Evolutionary conservation across 2,113 vertebrate genomes (phyloP), one percentile per base, ranked within the genome.

Genomic region (Malaclemys terrapin): DNA sequence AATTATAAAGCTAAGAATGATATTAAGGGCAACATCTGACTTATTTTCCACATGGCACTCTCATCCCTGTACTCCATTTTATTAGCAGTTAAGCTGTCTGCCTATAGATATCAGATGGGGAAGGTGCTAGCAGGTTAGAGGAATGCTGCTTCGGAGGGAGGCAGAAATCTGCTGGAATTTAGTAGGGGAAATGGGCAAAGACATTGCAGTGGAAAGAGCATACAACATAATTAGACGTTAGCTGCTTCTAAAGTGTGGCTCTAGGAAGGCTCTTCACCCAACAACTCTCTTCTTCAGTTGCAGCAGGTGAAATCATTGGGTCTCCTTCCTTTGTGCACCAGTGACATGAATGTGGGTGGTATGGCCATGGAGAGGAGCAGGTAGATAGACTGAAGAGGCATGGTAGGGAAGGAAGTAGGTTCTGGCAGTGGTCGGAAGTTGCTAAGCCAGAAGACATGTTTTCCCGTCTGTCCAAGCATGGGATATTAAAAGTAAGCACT

Each of bases 1-100:
- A 80, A 82, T 84, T 84, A n/a, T 1, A 45, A 82, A 14, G 12
- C 75, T 47, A 82, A 84, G 16, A 38, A 20, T 52, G n/a, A 0
- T 82, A 52, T 59, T 83, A 8, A 14, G 62, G 42, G 45, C 83
- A 0, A 0, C 11, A 49, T 82, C 56, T 72, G 53, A 42, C 7
- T 8, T 82, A 8, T 19, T 93, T 79, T 90, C 17, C 8, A 59
- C 14, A 79, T 78, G 42, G 24, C 47, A 25, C 87, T 85, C 8
- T 89, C 62, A 38, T 38, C 20, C 10, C 19, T 1, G 2, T 62
- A 84, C 84, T 82, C 27, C 54, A 47, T 87, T 29, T 86, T 83
- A 6, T 83, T n/a, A 87, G 14, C 38, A 88, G 87, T 79, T 27
- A 79, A 27, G 11, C 24, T 47, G 53, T 82, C 22, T 19, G 27